Conservation (phyloP, 2,888 invertebrate genomes). For the Diplazon laetatorius region DNA sequence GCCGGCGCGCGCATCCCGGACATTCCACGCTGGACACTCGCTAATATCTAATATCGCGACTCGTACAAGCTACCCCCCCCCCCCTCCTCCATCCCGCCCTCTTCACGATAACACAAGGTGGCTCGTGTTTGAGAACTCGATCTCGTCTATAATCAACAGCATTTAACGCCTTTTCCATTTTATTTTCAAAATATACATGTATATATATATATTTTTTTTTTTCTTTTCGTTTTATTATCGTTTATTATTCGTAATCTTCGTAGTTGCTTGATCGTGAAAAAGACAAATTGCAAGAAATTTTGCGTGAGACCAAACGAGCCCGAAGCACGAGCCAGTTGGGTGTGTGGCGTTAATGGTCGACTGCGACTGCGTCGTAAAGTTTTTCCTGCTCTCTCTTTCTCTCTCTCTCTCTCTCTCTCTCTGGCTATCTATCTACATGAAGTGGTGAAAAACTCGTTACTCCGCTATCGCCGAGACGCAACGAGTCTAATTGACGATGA, state of each 20-base stretch:
- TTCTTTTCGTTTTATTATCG: too few relatives aligned
- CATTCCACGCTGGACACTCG: constrained; percentile 6
- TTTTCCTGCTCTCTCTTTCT: constrained; percentile 17
- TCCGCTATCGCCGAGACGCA: constrained; percentile 22
- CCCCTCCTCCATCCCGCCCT: too few relatives aligned
- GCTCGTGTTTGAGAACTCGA: constrained; percentile 16
- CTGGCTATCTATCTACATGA: constrained; percentile 43
- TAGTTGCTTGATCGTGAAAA: neutral
- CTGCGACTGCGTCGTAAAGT: constrained; percentile 3
- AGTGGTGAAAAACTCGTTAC: constrained; percentile 43
- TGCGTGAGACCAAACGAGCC: neutral
- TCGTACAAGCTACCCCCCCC: neutral
- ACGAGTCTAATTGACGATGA: constrained; percentile 43
- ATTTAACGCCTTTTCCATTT: constrained; percentile 5
- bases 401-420: neutral
- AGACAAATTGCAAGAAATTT: neutral
- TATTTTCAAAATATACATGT: neutral
- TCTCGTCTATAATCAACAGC: neutral
- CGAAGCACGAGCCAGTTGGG: constrained; percentile 10
- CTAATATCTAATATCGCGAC: constrained; percentile 14
- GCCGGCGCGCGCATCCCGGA: neutral
- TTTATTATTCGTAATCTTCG: too few relatives aligned
- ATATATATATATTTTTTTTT: neutral
- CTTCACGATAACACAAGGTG: neutral
- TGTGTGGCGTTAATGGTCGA: neutral